Base-by-base conservation (phyloP, 2,797 vertebrate genomes). In the Tapirus indicus region DNA sequence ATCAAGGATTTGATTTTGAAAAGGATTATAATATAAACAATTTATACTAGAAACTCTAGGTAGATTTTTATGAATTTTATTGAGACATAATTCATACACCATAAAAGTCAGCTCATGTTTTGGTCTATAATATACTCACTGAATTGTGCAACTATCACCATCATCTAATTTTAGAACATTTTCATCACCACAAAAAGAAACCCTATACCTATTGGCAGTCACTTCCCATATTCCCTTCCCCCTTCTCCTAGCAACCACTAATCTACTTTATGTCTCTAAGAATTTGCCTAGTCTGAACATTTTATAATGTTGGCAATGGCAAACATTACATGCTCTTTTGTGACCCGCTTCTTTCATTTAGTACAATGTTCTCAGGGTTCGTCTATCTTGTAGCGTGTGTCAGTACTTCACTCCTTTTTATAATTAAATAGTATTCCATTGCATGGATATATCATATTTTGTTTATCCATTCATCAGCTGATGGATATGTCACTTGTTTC, bases 91-190 rank as follows among this genome's bases (percentile, higher is more conserved):
- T 64, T 79, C 9, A 49, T 47, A 27, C 23, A 72, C 11, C 14
- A 80, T 41, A 32, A 84, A 93, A 78, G 10, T 77, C 68, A 97
- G 52, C 16, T 94, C 10, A 68, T 16, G 20, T 87, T 97, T 83
- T 56, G 5, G 2, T 58, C 29, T 78, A 77, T 60, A 41, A 47
- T 54, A 6, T 75, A 83, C 75, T 54, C 75, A 32, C 1, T 75
- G 38, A 74, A 18, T 85, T 62, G 2, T 79, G 3, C 2, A 49
- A n/a, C 6, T 32, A 41, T 75, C 27, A 52, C 1, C 23, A 58
- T 27, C 35, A 64, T 87, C 44, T 66, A 83, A 71, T 78, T 84
- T 89, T 52, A 49, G 35, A 91, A 58, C 4, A 69, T 38, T 38
- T 80, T 80, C 64, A 58, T 77, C 14, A 38, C 7, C 9, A 41